Evolutionary conservation across 2,113 vertebrate species (phyloP), one percentile per base, ranked within the genome.

Genomic region (Nyctereutes procyonoides): DNA sequence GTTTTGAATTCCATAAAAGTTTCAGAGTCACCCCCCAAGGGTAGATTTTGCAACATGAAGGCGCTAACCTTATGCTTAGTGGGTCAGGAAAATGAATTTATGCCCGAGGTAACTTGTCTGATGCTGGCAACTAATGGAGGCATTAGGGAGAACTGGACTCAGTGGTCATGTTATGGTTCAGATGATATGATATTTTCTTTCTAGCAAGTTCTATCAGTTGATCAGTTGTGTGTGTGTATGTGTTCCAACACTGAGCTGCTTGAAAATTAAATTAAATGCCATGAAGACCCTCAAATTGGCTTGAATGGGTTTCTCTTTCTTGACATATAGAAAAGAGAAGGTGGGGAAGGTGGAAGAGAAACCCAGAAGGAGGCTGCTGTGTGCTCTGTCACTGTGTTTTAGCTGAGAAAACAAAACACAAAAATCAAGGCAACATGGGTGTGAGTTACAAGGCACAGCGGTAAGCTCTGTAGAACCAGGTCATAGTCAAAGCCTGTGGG

Each of bases 1-100:
- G 26, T 32, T 95, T 58, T 58, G 32, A 95, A 93, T 19, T 93
- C 56, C 51, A 56, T 55, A 35, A 76, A 87, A 80, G 32, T 95
- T 74, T 67, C 60, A 81, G 62, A 93, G 32, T 53, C 3, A 3
- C 55, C 62, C 20, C 20, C 48, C 24, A 43, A 55, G 43, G 48
- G n/a, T 48, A 76, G 51, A 67, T 85, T 67, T 19, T 67, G 20
- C 38, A 60, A 67, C 32, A 30, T 4, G 51, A 62, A 24, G 58
- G 20, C 16, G 30, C 79, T 63, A 53, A 10, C 30, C 6, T n/a
- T n/a, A 16, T 5, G 16, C 35, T 55, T 28, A n/a, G 3, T 4
- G 20, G 22, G 53, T 51, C 28, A 91, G 76, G 82, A 63, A 51
- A 58, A 84, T 24, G 43, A 55, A 28, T 89, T 32, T 56, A 73